These are phyloP conservation scores for Apodemia mormo DNA, from an alignment of 2,888 invertebrate species.

Conservation along the genomic window DNA sequence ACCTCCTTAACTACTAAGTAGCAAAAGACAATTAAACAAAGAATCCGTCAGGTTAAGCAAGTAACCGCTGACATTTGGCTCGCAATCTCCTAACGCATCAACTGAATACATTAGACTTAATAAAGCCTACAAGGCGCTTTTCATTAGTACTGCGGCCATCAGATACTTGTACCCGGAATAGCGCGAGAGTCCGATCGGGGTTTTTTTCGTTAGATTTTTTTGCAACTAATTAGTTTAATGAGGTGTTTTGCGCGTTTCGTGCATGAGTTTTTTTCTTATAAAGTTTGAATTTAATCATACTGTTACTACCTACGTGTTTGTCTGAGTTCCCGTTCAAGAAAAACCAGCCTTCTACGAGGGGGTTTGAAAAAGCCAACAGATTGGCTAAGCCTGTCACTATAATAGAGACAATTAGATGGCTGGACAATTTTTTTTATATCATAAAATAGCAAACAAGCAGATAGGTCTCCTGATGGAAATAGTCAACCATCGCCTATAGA, in stretches of 20 bases:
- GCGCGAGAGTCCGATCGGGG: conserved; percentile 53
- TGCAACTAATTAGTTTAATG: conserved; percentile 74
- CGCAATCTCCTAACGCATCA: conserved; percentile 63
- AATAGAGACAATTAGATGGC: too few species aligned
- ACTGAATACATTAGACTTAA: conserved; percentile 77
- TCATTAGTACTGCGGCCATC: conserved; percentile 71
- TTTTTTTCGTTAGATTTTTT: conserved; percentile 60
- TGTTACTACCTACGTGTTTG: too few species aligned
- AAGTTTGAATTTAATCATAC: neutral
- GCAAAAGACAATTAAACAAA: conserved; percentile 33
- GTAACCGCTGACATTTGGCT: conserved; percentile 63
- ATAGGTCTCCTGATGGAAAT: too few species aligned
- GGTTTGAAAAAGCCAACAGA: too few species aligned
- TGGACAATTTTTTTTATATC: too few species aligned
- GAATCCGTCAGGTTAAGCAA: conserved; percentile 38
- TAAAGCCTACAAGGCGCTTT: conserved; percentile 74
- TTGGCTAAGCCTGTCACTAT: too few species aligned
- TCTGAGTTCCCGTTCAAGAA: too few species aligned
- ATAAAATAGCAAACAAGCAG: too few species aligned
- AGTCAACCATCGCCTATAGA: too few species aligned
- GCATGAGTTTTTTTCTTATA: neutral
- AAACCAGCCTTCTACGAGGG: too few species aligned
- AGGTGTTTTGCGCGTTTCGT: conserved; percentile 47
- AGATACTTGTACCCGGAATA: conserved; percentile 66
- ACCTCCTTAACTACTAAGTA: conserved; percentile 25